Conservation (phyloP, 2,888 invertebrate species). For the Lasioglossum zephyrum region DNA sequence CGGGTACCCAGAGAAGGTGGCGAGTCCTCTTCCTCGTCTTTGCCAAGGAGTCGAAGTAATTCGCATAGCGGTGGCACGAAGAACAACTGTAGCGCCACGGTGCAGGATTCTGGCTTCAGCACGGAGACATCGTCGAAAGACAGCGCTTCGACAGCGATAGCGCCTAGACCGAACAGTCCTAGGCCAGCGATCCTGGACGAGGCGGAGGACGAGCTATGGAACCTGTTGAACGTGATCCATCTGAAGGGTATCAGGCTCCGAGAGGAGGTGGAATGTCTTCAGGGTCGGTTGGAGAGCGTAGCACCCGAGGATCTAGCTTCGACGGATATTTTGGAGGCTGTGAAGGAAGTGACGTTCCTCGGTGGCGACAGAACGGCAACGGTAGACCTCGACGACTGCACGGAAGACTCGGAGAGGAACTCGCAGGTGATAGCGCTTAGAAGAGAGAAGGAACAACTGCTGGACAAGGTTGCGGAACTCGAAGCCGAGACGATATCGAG, state of each 20-base stretch:
- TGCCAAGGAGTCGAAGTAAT: conserved; percentile 88
- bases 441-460: conserved; percentile 90
- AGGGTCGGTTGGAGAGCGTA: conserved; percentile 84
- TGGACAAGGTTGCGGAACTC: conserved; percentile 91
- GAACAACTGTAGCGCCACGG: conserved; percentile 88
- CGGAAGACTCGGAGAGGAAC: conserved; percentile 77
- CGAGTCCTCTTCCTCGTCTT: conserved; percentile 83
- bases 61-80: conserved; percentile 87
- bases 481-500: conserved; percentile 91
- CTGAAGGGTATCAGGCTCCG: conserved; percentile 90
- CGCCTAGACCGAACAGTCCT: conserved; percentile 80
- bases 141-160: conserved; percentile 87
- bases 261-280: conserved; percentile 89
- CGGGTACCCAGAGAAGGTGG: conserved; percentile 81
- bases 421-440: conserved; percentile 88
- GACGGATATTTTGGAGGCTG: conserved; percentile 82
- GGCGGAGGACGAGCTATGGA: conserved; percentile 93
- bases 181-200: conserved; percentile 83
- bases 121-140: conserved; percentile 94
- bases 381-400: conserved; percentile 69
- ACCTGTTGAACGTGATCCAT: conserved; percentile 94
- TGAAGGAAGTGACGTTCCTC: conserved; percentile 72
- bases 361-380: conserved; percentile 49
- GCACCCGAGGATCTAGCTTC: conserved; percentile 80
- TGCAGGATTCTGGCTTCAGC: conserved; percentile 95